Conservation (phyloP, 2,113 vertebrate genomes). For the Cebidichthys violaceus region DNA sequence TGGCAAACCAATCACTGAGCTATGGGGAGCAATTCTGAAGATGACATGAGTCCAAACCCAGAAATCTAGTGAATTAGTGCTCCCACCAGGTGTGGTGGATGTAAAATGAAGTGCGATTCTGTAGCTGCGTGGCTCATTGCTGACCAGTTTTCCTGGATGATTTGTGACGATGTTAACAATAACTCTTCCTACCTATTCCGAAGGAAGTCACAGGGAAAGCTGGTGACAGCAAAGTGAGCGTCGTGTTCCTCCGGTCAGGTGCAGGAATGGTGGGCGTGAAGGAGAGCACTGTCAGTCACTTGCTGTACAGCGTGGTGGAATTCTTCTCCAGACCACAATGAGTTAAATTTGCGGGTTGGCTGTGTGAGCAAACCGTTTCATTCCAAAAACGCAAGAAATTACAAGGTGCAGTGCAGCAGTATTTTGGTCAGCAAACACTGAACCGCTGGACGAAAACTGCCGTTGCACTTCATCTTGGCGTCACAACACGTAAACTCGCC, state of each 20-base stretch:
- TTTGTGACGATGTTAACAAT: conserved; percentile 2
- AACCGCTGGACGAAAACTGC: conserved; percentile 20
- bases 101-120: conserved; percentile 7
- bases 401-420: conserved; percentile 42
- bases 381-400: conserved; percentile 57
- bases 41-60: conserved; percentile 18
- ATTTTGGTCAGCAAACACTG: conserved; percentile 41
- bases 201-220: conserved; percentile 12
- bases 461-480: conserved; percentile 38
- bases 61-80: conserved; percentile 7
- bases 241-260: conserved; percentile 28
- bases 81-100: not conserved
- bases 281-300: conserved; percentile 43
- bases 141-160: not conserved
- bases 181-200: not conserved
- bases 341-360: conserved; percentile 48
- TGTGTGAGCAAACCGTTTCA: conserved; percentile 25
- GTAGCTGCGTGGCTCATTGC: not conserved
- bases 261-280: conserved; percentile 27
- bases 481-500: conserved; percentile 10
- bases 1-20: conserved; percentile 53
- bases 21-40: conserved; percentile 25
- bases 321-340: conserved; percentile 41
- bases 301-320: conserved; percentile 25
- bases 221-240: conserved; percentile 8